Conservation (phyloP, 2,113 vertebrate genomes). For the Aldabrachelys gigantea region DNA sequence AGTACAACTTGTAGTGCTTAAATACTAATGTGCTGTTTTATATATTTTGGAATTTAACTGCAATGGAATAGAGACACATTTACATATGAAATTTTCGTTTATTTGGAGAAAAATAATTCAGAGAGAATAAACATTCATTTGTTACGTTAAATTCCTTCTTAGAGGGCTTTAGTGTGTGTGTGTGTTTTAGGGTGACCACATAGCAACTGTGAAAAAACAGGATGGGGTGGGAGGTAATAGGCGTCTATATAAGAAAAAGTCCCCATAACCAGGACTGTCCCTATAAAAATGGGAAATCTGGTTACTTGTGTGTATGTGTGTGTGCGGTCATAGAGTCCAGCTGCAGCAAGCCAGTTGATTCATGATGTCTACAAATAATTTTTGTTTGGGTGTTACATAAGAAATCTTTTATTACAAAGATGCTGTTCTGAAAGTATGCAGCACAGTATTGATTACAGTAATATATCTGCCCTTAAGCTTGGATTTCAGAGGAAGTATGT, state of each 20-base stretch:
- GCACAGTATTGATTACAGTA: not conserved
- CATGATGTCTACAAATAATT: not conserved
- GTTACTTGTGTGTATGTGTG: no score
- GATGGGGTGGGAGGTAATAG: no score
- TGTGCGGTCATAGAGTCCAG: not conserved
- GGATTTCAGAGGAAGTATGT: not conserved
- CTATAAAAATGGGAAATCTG: no score
- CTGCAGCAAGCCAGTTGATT: not conserved
- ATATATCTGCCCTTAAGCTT: accelerated
- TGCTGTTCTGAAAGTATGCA: not conserved
- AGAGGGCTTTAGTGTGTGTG: not conserved
- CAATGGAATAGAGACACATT: not conserved
- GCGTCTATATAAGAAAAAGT: no score
- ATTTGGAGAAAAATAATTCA: not conserved
- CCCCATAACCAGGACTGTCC: no score
- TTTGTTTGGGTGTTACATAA: not conserved
- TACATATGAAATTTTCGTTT: not conserved
- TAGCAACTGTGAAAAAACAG: no score
- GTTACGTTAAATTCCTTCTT: not conserved
- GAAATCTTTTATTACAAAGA: not conserved
- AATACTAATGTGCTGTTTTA: not conserved
- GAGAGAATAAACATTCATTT: not conserved
- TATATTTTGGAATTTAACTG: not conserved
- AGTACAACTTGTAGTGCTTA: not conserved
- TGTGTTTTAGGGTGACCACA: no score